Evolutionary conservation across 2,797 vertebrate species (phyloP).

Genomic region (Bryconaethiops microstoma): DNA sequence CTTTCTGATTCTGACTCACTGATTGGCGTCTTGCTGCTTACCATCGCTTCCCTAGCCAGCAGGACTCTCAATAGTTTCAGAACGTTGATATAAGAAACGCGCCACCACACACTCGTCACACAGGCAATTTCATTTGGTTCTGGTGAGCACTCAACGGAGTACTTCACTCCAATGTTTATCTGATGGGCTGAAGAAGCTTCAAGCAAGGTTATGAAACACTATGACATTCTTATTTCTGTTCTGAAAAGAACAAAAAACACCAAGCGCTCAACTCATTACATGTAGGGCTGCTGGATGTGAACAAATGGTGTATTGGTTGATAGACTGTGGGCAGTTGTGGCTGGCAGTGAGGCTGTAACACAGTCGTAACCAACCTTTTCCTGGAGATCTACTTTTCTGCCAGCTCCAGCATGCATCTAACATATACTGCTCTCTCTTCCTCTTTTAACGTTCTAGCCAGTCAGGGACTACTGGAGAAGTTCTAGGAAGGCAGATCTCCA

Average conservation of each 20-base stretch:
- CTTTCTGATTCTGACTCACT: slow-evolving; percentile 41
- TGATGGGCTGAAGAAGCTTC: neutral
- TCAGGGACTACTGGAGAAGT: too few relatives aligned
- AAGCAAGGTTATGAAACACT: neutral
- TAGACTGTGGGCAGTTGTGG: too few relatives aligned
- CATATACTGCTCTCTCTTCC: too few relatives aligned
- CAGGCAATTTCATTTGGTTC: slow-evolving; percentile 19
- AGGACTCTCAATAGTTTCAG: slow-evolving; percentile 39
- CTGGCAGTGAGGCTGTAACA: too few relatives aligned
- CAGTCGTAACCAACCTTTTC: too few relatives aligned
- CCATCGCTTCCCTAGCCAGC: slow-evolving; percentile 35
- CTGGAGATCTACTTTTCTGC: too few relatives aligned
- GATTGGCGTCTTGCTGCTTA: slow-evolving; percentile 48
- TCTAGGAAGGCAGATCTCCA: too few relatives aligned
- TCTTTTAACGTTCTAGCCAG: too few relatives aligned
- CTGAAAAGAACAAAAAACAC: neutral
- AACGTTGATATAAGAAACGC: slow-evolving; percentile 41
- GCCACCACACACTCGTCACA: slow-evolving; percentile 31
- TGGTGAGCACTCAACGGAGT: neutral
- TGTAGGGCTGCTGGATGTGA: neutral
- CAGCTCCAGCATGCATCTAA: too few relatives aligned
- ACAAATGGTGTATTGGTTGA: too few relatives aligned
- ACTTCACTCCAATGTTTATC: neutral
- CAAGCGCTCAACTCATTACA: neutral
- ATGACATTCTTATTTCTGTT: neutral